These are phyloP conservation scores for Ichneumon xanthorius DNA, from an alignment of 2,888 invertebrate species.

Conservation along the genomic window DNA sequence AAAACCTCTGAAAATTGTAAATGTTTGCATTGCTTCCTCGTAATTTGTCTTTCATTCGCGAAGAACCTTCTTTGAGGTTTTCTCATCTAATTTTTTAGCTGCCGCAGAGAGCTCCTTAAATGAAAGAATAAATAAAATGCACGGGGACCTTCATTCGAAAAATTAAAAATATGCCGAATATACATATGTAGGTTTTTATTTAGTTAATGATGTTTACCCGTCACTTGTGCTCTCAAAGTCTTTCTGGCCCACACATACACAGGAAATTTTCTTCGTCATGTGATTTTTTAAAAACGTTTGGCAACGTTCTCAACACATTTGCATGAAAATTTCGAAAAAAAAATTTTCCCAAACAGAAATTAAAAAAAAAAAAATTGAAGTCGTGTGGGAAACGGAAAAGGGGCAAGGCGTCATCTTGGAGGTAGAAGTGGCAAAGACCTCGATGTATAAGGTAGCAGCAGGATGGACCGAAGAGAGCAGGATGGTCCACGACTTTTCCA, in stretches of 20 bases:
- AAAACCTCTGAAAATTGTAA: background rate
- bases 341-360: background rate
- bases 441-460: background rate
- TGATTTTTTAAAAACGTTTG: too few relatives aligned
- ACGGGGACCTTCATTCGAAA: too few relatives aligned
- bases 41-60: background rate
- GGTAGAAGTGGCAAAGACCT: conserved; percentile 20
- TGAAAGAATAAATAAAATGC: background rate
- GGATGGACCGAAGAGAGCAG: background rate
- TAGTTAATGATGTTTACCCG: background rate
- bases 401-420: background rate
- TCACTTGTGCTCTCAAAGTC: background rate
- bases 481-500: conserved; percentile 25
- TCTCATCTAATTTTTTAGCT: background rate
- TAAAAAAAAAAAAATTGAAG: background rate
- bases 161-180: background rate
- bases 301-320: too few relatives aligned
- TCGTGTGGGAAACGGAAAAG: background rate
- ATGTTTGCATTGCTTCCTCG: background rate
- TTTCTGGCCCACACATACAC: background rate
- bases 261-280: too few relatives aligned
- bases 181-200: too few relatives aligned
- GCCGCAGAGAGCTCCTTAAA: background rate
- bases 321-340: too few relatives aligned
- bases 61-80: background rate